Percentiles rank a stretch among this genome's conserved stretches.
Evolutionary conservation across 2,113 vertebrate species (phyloP).

Genomic region (Sinocyclocheilus anophthalmus): DNA sequence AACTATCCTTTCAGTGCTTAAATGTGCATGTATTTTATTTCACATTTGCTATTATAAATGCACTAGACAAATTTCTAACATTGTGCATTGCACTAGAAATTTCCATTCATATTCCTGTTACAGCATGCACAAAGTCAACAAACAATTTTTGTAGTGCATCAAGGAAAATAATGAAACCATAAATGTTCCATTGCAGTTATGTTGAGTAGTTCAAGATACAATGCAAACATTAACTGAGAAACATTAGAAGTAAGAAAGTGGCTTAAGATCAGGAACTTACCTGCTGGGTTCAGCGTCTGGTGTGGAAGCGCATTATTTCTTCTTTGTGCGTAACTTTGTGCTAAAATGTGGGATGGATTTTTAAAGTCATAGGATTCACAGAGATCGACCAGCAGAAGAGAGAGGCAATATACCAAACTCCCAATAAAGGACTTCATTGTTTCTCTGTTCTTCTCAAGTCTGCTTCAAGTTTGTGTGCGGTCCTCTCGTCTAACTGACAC

Average conservation of each 20-base stretch:
- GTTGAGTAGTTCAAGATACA: neutral
- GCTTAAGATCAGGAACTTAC: conserved; percentile 59
- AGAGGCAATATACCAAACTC: conserved; percentile 64
- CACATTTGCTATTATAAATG: neutral
- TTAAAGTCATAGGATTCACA: conserved; percentile 67
- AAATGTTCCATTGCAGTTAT: conserved; percentile 26
- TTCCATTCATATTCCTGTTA: neutral
- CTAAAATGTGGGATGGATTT: conserved; percentile 59
- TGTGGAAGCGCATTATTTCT: conserved; percentile 51
- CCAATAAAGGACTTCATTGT: conserved; percentile 68
- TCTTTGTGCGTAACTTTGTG: conserved; percentile 71
- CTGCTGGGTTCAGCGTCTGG: conserved; percentile 69
- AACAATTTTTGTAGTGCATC: conserved; percentile 24
- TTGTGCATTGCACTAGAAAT: neutral
- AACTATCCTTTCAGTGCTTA: neutral
- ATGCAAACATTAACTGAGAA: conserved; percentile 15
- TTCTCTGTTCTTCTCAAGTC: conserved; percentile 15
- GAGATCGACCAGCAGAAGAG: conserved; percentile 64
- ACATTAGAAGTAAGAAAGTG: neutral
- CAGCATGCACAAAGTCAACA: neutral
- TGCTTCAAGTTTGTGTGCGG: conserved; percentile 19
- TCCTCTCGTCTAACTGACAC: conserved; percentile 40
- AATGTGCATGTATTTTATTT: conserved; percentile 18
- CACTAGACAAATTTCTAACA: conserved; percentile 13
- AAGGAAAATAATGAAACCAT: conserved; percentile 18